Percentiles rank a stretch among this genome's conserved stretches.
Evolutionary conservation across 2,797 vertebrate genomes (phyloP).

Genomic region (Threskiornis aethiopicus): DNA sequence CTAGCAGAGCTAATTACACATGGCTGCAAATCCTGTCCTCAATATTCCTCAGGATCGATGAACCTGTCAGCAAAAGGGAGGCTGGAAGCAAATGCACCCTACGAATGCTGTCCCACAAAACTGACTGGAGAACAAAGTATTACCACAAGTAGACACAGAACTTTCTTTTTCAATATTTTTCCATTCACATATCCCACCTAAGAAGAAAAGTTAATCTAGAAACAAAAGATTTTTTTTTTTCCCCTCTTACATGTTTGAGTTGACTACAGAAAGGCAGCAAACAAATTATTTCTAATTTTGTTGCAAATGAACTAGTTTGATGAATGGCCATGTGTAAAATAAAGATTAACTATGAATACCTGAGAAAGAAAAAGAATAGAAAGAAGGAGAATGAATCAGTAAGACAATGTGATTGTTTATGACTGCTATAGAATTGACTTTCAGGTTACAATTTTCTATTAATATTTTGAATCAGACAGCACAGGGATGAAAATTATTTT

Average conservation of each 20-base stretch:
- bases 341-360: neutral
- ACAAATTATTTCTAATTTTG: neutral
- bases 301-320: neutral
- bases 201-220: neutral
- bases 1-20: neutral
- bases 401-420: neutral
- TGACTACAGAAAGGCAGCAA: neutral
- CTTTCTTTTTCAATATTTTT: neutral
- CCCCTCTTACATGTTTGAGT: neutral
- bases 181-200: neutral
- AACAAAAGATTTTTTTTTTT: neutral
- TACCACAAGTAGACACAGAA: neutral
- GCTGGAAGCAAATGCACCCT: neutral
- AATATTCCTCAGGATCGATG: neutral
- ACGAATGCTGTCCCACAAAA: neutral
- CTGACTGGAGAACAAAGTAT: neutral
- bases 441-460: neutral
- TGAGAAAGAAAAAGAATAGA: neutral
- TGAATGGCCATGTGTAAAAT: neutral
- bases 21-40: neutral
- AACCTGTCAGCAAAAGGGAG: neutral
- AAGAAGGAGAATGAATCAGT: conserved; percentile 2
- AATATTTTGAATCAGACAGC: neutral
- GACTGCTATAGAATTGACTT: neutral
- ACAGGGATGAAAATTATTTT: neutral